A percentile compares a stretch with the other conserved stretches of the same genome.
Conservation (phyloP, 2,113 vertebrate species). For the Acanthochromis polyacanthus region DNA sequence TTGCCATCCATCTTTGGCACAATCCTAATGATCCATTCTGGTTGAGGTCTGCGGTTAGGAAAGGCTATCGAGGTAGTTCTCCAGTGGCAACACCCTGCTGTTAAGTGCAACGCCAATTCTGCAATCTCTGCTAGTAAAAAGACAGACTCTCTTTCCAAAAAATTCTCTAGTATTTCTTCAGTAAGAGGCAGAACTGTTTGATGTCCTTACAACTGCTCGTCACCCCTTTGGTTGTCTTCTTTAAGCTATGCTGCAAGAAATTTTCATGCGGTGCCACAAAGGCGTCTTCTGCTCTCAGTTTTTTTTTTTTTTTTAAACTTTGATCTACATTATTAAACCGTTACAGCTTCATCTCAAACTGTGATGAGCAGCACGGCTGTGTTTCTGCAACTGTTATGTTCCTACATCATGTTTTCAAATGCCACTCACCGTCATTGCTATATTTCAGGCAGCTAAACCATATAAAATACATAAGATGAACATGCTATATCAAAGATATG, state of each 20-base stretch:
- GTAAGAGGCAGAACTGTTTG: conserved; percentile 70
- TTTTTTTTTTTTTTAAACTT: conserved; percentile 47
- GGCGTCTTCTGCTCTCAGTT: conserved; percentile 37
- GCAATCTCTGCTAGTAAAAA: conserved; percentile 67
- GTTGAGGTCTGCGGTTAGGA: conserved; percentile 72
- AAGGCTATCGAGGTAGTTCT: conserved; percentile 73
- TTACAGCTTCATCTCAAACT: conserved; percentile 34
- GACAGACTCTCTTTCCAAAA: conserved; percentile 46
- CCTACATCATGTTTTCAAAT: conserved; percentile 11
- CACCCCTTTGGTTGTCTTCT: conserved; percentile 72
- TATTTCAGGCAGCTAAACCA: background rate
- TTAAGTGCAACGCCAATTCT: conserved; percentile 50
- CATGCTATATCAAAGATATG: background rate
- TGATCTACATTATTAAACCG: conserved; percentile 54
- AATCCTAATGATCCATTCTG: conserved; percentile 83
- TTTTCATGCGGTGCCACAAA: conserved; percentile 44
- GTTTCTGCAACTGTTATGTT: conserved; percentile 10
- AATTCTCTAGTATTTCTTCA: conserved; percentile 64
- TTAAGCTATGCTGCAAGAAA: conserved; percentile 66
- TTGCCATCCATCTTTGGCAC: conserved; percentile 86
- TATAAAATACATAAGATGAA: conserved; percentile 8
- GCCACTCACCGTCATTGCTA: background rate
- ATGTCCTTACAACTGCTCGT: conserved; percentile 71
- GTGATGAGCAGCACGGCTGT: conserved; percentile 17
- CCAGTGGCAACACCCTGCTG: conserved; percentile 68